These are phyloP conservation scores for Drosophila limbata DNA, from an alignment of 2,888 invertebrate genomes.

Conservation along the genomic window DNA sequence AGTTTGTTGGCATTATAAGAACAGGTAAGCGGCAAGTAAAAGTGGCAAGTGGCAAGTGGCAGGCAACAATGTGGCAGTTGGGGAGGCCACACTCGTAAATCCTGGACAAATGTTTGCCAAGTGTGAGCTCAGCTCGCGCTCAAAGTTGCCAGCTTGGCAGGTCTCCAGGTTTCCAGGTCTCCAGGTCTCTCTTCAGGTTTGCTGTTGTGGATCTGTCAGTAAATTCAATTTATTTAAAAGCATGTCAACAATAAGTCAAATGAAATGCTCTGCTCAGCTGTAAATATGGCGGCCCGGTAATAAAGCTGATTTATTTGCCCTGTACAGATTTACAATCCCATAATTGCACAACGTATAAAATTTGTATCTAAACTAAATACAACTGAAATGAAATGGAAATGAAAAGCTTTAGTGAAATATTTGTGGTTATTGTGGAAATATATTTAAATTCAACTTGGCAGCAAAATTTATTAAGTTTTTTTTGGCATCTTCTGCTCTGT, in stretches of 20 bases:
- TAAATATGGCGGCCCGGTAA: slow-evolving; percentile 72
- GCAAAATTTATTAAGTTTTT: slow-evolving; percentile 15
- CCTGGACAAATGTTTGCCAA: slow-evolving; percentile 65
- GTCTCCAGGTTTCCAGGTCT: slow-evolving; percentile 3
- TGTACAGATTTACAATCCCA: slow-evolving; percentile 71
- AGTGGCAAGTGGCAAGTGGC: slow-evolving; percentile 6
- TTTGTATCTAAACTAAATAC: slow-evolving; percentile 42
- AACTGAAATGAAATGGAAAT: slow-evolving; percentile 36
- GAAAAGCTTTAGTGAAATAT: slow-evolving; percentile 44
- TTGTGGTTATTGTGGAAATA: slow-evolving; percentile 66
- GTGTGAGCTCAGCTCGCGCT: slow-evolving; percentile 29
- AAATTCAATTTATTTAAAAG: slow-evolving; percentile 84
- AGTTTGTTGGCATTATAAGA: slow-evolving; percentile 68
- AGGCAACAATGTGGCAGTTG: slow-evolving; percentile 6
- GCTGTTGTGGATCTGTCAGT: slow-evolving; percentile 55
- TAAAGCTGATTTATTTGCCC: slow-evolving; percentile 82
- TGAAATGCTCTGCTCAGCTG: slow-evolving; percentile 68
- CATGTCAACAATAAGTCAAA: slow-evolving; percentile 81
- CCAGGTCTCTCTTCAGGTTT: slow-evolving; percentile 22
- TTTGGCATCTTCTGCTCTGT: slow-evolving; percentile 9
- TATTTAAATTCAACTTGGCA: slow-evolving; percentile 59
- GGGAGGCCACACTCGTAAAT: slow-evolving; percentile 61
- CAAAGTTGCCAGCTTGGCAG: slow-evolving; percentile 11
- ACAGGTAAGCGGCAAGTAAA: slow-evolving; percentile 37
- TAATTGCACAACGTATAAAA: slow-evolving; percentile 48